Conservation (phyloP, 2,797 vertebrate genomes). For the Rhyacichthys aspro region DNA sequence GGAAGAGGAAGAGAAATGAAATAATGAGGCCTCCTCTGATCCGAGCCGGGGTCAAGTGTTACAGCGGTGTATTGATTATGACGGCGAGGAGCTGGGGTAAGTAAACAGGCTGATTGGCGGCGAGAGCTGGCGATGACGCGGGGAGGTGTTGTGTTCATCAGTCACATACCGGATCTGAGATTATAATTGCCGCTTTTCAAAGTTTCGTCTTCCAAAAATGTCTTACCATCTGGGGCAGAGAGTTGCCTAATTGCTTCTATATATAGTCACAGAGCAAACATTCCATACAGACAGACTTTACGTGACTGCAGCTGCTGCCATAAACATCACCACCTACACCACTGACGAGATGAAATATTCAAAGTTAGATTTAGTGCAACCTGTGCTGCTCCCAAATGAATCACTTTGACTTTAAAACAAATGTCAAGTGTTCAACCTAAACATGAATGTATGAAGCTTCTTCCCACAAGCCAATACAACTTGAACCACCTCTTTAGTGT, state of each 20-base stretch:
- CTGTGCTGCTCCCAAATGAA: not conserved
- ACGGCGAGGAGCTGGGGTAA: not conserved
- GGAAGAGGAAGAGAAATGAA: not conserved
- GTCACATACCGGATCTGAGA: not conserved
- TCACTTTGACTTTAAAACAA: not conserved
- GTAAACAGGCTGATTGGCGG: not conserved
- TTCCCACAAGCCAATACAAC: too few relatives aligned
- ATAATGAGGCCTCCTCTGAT: slow-evolving; percentile 10
- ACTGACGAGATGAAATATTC: not conserved
- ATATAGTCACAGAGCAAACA: not conserved
- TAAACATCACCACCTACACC: too few relatives aligned
- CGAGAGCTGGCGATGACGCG: not conserved
- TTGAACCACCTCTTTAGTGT: too few relatives aligned
- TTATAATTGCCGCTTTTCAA: not conserved
- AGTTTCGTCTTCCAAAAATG: not conserved
- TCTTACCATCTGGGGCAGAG: not conserved
- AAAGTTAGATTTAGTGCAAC: not conserved
- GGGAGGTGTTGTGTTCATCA: not conserved
- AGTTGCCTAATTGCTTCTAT: not conserved
- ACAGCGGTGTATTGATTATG: slow-evolving; percentile 15
- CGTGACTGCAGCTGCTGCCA: not conserved
- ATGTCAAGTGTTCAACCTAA: not conserved
- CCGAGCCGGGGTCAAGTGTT: not conserved
- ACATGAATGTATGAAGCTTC: too few relatives aligned
- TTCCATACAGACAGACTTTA: not conserved